Evolutionary conservation across 2,888 invertebrate species (phyloP).

Genomic region (Cheilosia vernalis): DNA sequence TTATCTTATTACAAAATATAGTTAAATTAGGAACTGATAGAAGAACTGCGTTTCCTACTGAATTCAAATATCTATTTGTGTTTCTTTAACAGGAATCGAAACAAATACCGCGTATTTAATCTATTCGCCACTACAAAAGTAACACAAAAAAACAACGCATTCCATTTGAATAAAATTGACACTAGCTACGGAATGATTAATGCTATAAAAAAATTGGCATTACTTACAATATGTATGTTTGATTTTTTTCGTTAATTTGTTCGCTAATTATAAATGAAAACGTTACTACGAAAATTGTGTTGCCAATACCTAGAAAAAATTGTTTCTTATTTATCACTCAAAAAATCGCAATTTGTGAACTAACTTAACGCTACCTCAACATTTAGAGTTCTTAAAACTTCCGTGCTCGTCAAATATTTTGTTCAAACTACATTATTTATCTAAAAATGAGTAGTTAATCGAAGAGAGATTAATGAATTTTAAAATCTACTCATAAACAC

Average conservation of each 20-base stretch:
- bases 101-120: background rate
- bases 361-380: constrained; percentile 44
- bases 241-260: constrained; percentile 4
- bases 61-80: background rate
- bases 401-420: constrained; percentile 11
- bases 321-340: constrained; percentile 46
- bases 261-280: constrained; percentile 24
- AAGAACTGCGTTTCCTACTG: too few relatives aligned
- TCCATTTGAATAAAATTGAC: constrained; percentile 53
- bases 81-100: background rate
- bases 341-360: constrained; percentile 24
- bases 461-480: constrained; percentile 18
- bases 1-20: too few relatives aligned
- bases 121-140: background rate
- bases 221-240: constrained; percentile 24
- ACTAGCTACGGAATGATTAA: constrained; percentile 42
- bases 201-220: constrained; percentile 22
- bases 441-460: constrained; percentile 19
- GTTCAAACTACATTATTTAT: constrained; percentile 21
- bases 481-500: constrained; percentile 5
- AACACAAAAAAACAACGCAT: constrained; percentile 11
- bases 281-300: constrained; percentile 9
- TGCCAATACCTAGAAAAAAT: constrained; percentile 44
- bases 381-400: constrained; percentile 36
- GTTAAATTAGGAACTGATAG: too few relatives aligned